Conservation (phyloP, 2,888 invertebrate genomes). For the Drosophila tanythrix region DNA sequence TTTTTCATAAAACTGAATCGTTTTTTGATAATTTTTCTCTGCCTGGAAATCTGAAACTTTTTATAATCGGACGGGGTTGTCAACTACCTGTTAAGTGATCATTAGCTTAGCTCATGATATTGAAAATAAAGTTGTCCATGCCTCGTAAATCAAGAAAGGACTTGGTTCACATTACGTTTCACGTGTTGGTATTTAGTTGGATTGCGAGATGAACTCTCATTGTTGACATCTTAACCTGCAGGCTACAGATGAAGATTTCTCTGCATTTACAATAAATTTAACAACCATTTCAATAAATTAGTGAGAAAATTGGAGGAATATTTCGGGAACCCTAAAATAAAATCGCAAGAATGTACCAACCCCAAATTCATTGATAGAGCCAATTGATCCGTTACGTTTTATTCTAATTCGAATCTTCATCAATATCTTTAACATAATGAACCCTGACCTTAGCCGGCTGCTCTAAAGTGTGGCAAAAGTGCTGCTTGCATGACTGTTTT, state of each 20-base stretch:
- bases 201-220: neutral
- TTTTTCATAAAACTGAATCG: slow-evolving; percentile 53
- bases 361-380: slow-evolving; percentile 34
- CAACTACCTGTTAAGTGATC: slow-evolving; percentile 44
- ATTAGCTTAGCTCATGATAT: slow-evolving; percentile 29
- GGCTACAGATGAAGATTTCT: slow-evolving; percentile 16
- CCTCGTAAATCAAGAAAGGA: slow-evolving; percentile 51
- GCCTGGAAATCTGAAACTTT: slow-evolving; percentile 65
- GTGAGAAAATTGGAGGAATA: slow-evolving; percentile 59
- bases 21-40: slow-evolving; percentile 37
- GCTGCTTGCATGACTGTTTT: slow-evolving; percentile 59
- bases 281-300: slow-evolving; percentile 64
- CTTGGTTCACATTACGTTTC: slow-evolving; percentile 19
- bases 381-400: slow-evolving; percentile 54
- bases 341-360: slow-evolving; percentile 31
- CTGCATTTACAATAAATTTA: slow-evolving; percentile 80
- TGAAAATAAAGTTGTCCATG: slow-evolving; percentile 33
- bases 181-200: neutral
- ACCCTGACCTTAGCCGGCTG: slow-evolving; percentile 75
- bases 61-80: neutral
- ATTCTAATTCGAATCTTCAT: slow-evolving; percentile 58
- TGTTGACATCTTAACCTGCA: slow-evolving; percentile 63
- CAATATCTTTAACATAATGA: slow-evolving; percentile 83
- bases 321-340: slow-evolving; percentile 25
- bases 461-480: slow-evolving; percentile 79